Conservation (phyloP, 2,113 vertebrate genomes). For the Sinocyclocheilus maitianheensis region DNA sequence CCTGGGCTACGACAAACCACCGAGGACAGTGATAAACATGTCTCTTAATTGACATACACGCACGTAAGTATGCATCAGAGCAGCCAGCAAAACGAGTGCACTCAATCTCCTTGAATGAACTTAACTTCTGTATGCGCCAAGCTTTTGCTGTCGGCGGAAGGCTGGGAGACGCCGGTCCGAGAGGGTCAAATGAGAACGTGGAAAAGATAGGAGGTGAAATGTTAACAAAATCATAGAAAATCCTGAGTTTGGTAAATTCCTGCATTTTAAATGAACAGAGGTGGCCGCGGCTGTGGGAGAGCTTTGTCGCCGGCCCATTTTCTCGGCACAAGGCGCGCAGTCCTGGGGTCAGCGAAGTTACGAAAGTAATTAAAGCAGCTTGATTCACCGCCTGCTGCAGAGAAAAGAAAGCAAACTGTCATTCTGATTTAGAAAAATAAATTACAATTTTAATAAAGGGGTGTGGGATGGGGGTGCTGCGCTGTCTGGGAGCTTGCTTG, state of each 20-base stretch:
- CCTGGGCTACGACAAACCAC: slow-evolving; percentile 59
- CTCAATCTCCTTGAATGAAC: slow-evolving; percentile 33
- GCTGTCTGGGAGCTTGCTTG: slow-evolving; percentile 69
- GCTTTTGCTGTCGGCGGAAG: neutral
- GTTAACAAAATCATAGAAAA: slow-evolving; percentile 79
- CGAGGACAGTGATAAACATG: slow-evolving; percentile 60
- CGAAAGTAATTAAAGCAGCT: slow-evolving; percentile 95
- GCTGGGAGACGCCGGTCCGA: slow-evolving; percentile 12
- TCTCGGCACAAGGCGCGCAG: slow-evolving; percentile 69
- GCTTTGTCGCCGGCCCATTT: slow-evolving; percentile 78
- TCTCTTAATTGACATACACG: slow-evolving; percentile 55
- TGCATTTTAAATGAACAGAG: slow-evolving; percentile 71
- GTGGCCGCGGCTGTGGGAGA: slow-evolving; percentile 66
- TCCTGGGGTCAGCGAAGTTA: slow-evolving; percentile 87
- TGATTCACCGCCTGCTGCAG: slow-evolving; percentile 81
- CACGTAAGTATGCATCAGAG: slow-evolving; percentile 52
- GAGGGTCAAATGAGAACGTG: slow-evolving; percentile 58
- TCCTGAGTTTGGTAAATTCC: slow-evolving; percentile 77
- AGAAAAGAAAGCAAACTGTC: slow-evolving; percentile 99
- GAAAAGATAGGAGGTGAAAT: slow-evolving; percentile 76
- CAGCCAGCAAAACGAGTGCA: slow-evolving; percentile 52
- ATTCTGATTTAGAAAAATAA: slow-evolving; percentile 97
- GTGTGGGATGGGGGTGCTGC: slow-evolving; percentile 69
- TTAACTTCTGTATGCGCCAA: slow-evolving; percentile 27
- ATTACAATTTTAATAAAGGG: slow-evolving; percentile 95